These are phyloP conservation scores for Perdix hodgsoniae DNA, from an alignment of 2,797 vertebrate species.

Conservation along the genomic window DNA sequence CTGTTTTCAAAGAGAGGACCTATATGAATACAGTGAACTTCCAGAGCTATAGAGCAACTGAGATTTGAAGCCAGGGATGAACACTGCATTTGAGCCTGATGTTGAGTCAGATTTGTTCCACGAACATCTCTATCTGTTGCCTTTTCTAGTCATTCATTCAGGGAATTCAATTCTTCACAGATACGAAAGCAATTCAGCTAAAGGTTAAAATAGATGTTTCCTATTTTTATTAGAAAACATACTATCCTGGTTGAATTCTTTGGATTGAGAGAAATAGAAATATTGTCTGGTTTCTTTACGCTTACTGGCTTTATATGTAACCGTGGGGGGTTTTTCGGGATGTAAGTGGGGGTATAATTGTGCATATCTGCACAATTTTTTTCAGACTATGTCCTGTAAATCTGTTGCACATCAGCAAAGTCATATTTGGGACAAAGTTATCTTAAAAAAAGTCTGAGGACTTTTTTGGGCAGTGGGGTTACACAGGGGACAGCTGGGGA, in stretches of 20 bases:
- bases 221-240: not conserved
- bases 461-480: fast-evolving
- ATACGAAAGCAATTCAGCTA: not conserved
- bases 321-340: not conserved
- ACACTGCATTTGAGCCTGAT: not conserved
- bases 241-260: not conserved
- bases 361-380: not conserved
- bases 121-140: not conserved
- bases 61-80: not conserved
- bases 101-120: not conserved
- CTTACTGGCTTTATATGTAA: not conserved
- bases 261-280: not conserved
- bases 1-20: not conserved
- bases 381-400: not conserved
- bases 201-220: slow-evolving; percentile 1
- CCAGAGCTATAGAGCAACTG: not conserved
- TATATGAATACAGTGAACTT: not conserved
- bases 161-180: not conserved
- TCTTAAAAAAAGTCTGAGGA: not conserved
- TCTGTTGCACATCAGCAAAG: not conserved
- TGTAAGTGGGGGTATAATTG: not conserved
- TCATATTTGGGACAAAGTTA: not conserved
- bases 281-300: not conserved
- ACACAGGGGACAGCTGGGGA: not conserved
- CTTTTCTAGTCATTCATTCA: not conserved